Evolutionary conservation across 2,113 vertebrate genomes (phyloP).

Genomic region (Pholis gunnellus): DNA sequence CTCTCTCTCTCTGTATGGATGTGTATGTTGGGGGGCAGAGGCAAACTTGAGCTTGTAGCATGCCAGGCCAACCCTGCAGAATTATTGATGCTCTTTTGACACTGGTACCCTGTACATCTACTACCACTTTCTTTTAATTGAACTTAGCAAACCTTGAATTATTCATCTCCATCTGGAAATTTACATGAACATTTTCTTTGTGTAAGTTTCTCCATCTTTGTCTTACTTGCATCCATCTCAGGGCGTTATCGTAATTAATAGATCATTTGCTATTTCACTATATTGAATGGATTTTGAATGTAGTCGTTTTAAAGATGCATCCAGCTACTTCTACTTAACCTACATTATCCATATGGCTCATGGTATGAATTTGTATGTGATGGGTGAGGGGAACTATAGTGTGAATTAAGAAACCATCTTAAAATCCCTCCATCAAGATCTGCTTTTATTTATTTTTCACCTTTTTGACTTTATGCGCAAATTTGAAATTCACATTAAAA

Average conservation of each 20-base stretch:
- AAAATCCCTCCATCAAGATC: not conserved
- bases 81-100: conserved; percentile 60
- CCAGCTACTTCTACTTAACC: conserved; percentile 2
- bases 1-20: conserved; percentile 23
- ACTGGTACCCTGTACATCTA: not conserved
- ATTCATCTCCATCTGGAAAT: conserved; percentile 38
- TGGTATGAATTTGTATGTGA: not conserved
- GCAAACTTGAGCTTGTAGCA: conserved; percentile 13
- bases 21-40: conserved; percentile 22
- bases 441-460: not conserved
- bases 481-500: no score
- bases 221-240: not conserved
- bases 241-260: not conserved
- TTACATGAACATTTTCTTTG: not conserved
- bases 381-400: conserved; percentile 6
- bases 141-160: conserved; percentile 28
- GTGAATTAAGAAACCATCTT: not conserved
- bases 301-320: not conserved
- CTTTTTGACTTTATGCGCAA: no score
- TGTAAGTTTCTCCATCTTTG: not conserved
- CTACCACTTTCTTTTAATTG: conserved; percentile 8
- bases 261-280: not conserved
- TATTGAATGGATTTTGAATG: not conserved
- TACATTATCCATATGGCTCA: conserved; percentile 38
- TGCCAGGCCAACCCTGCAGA: conserved; percentile 39